Conservation (phyloP, 37 sponge, comb jelly and placozoan genomes). For the Spongilla lacustris region DNA sequence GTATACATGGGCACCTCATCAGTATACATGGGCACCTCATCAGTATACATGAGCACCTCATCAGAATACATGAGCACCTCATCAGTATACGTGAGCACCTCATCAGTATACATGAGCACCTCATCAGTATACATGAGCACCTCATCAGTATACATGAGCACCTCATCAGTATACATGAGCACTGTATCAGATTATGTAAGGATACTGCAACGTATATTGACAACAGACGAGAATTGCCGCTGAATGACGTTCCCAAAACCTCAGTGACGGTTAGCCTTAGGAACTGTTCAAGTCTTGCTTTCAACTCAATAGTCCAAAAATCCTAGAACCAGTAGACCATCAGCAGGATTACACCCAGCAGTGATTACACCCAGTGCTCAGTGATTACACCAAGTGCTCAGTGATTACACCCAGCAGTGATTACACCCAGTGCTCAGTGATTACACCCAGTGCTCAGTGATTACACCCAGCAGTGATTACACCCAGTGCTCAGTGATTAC, state of each 20-base stretch:
- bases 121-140: too few species aligned
- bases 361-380: neutral
- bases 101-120: too few species aligned
- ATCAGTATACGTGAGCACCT: too few species aligned
- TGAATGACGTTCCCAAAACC: neutral
- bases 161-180: too few species aligned
- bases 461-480: neutral
- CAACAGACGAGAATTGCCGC: constrained; percentile 9
- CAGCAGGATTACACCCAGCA: too few species aligned
- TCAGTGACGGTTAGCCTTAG: constrained; percentile 28
- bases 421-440: neutral
- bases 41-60: too few species aligned
- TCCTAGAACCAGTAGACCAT: constrained; percentile 27
- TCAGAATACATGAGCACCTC: too few species aligned
- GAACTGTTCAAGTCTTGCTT: constrained; percentile 49
- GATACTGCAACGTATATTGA: constrained; percentile 42
- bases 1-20: too few species aligned
- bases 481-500: neutral
- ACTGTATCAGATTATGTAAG: too few species aligned
- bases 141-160: too few species aligned
- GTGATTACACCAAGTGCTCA: neutral
- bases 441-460: neutral
- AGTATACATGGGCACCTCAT: too few species aligned
- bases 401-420: neutral
- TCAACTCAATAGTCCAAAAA: constrained; percentile 58